Conservation (phyloP, 1,140 invertebrate genomes). For the Maniola jurtina region DNA sequence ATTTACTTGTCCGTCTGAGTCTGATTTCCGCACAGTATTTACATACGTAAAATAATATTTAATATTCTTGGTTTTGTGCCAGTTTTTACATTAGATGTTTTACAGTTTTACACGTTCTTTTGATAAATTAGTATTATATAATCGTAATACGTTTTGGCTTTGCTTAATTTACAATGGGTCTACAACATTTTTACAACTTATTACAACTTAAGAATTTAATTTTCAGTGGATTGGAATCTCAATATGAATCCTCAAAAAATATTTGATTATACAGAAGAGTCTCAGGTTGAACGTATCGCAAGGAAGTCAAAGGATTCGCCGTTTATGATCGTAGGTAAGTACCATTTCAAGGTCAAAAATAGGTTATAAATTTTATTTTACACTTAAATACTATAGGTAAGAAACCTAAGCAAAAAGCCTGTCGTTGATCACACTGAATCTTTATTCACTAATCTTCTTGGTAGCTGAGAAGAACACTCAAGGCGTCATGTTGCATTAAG, state of each 20-base stretch:
- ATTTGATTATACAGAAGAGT: slow-evolving; percentile 75
- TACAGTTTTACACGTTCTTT: slow-evolving; percentile 9
- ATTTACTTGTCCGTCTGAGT: background rate
- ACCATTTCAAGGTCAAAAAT: slow-evolving; percentile 11
- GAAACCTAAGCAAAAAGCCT: no score
- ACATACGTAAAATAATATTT: background rate
- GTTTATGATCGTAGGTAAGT: slow-evolving; percentile 82
- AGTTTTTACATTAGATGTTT: slow-evolving; percentile 1
- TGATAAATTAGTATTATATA: slow-evolving; percentile 7
- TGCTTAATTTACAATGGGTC: background rate
- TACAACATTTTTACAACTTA: background rate
- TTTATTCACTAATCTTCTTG: no score
- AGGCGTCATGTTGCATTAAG: no score
- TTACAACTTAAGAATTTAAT: background rate
- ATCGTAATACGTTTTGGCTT: background rate
- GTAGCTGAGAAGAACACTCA: no score
- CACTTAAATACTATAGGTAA: no score
- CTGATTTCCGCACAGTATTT: no score
- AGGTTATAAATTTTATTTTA: background rate
- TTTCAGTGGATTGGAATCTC: slow-evolving; percentile 29
- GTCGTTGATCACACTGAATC: no score
- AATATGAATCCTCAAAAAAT: slow-evolving; percentile 41
- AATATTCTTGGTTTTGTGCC: slow-evolving; percentile 6
- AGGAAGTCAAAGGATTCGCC: slow-evolving; percentile 83
- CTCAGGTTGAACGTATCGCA: slow-evolving; percentile 77